These are phyloP conservation scores for Syngnathus acus DNA, from an alignment of 2,797 vertebrate genomes.

Conservation along the genomic window DNA sequence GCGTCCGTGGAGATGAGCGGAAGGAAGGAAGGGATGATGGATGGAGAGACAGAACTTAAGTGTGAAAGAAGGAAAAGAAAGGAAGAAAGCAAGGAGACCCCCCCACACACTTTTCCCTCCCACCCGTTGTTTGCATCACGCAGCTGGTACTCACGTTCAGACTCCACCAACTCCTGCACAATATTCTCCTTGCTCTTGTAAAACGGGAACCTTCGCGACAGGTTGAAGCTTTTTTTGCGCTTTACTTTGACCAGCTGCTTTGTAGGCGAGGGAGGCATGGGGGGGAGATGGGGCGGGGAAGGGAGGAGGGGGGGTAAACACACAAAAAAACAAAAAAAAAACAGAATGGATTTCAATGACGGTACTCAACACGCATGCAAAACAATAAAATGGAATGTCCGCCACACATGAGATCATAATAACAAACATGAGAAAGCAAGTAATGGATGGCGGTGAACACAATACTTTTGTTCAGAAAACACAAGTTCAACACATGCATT, in stretches of 20 bases:
- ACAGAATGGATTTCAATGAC: slow-evolving; percentile 73
- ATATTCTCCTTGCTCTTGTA: slow-evolving; percentile 99
- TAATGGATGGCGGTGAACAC: slow-evolving; percentile 56
- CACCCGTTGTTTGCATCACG: slow-evolving; percentile 35
- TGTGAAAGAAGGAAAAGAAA: slow-evolving; percentile 53
- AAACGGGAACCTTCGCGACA: slow-evolving; percentile 99
- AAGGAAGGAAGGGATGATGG: slow-evolving; percentile 45
- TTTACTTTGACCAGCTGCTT: slow-evolving; percentile 98
- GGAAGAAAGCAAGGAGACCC: background rate
- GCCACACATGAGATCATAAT: slow-evolving; percentile 39
- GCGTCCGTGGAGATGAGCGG: slow-evolving; percentile 52
- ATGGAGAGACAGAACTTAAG: slow-evolving; percentile 55
- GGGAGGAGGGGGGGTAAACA: slow-evolving; percentile 57
- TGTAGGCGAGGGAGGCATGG: slow-evolving; percentile 74
- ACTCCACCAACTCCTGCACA: slow-evolving; percentile 91
- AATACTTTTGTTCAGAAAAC: background rate
- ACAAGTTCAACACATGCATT: background rate
- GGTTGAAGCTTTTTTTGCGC: slow-evolving; percentile 99
- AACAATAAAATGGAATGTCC: slow-evolving; percentile 46
- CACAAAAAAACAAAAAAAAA: slow-evolving; percentile 49
- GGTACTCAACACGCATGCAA: slow-evolving; percentile 63
- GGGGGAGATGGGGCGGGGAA: slow-evolving; percentile 60
- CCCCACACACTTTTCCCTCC: background rate
- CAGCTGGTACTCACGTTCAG: slow-evolving; percentile 93
- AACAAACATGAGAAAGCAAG: slow-evolving; percentile 50